Base-by-base conservation (phyloP, 2,888 invertebrate species). In the Strigamia transsilvanica region DNA sequence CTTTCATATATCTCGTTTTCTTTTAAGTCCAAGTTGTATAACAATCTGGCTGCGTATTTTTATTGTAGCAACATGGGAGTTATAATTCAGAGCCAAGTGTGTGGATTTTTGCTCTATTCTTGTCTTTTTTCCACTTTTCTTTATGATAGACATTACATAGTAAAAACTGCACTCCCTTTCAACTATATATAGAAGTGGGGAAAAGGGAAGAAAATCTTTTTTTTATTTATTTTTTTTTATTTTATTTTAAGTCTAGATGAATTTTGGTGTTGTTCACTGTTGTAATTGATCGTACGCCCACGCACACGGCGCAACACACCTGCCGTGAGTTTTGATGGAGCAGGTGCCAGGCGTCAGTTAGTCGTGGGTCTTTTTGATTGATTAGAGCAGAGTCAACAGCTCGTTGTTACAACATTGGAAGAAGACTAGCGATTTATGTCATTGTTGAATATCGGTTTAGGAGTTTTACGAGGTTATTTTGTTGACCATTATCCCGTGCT, bases 51-150 rank as follows among this genome's bases (percentile, higher is more conserved):
- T 46, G 46, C 46, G 46, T 46, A 46, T 46, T 46, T 46, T 46
- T 46, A 46, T 46, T 46, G 46, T 46, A 46, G 46, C 46, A 46
- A 46, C 46, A 46, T 46, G 46, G 46, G 46, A 46, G 46, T 46
- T 46, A 46, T 46, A 46, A 46, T 46, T 46, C 46, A 46, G 46
- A 46, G 15, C 15, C 46, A 46, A 46, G 46, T 46, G 46, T 46
- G 46, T 46, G 46, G 46, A 46, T 46, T 46, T 46, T 46, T 46
- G 46, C 46, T 46, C 46, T 46, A 46, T 46, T 46, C 46, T n/a
- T 46, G 46, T 46, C 46, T 46, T 46, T n/a, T 46, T 46, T 46
- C 46, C 46, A 46, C 46, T 46, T 46, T 46, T 46, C 46, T 46
- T 46, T 46, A 46, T 46, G 46, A 46, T 46, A 46, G 46, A 46